Percentiles rank a stretch among this genome's conserved stretches.
phyloP scores from a whole-genome alignment of 2,113 vertebrate genomes.

The Diphyllodes magnificus region DNA sequence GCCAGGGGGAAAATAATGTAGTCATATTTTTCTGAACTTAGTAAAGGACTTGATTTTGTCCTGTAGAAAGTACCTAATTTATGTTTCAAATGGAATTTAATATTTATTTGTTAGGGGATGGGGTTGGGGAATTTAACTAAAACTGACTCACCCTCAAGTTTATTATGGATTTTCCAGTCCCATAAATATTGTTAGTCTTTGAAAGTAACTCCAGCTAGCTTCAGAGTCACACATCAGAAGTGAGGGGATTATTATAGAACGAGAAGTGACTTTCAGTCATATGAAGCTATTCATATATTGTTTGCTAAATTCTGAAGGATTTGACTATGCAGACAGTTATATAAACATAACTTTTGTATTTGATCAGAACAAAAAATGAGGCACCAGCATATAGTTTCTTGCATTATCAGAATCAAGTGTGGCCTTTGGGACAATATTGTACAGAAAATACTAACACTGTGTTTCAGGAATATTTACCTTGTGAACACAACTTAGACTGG shows the following conservation, averaged over 20 bases:
- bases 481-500: background rate
- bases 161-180: background rate
- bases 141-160: background rate
- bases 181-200: background rate
- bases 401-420: background rate
- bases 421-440: background rate
- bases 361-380: background rate
- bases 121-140: background rate
- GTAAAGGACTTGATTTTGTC: background rate
- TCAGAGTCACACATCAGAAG: background rate
- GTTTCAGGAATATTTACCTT: background rate
- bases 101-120: background rate
- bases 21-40: background rate
- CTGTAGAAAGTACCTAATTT: background rate
- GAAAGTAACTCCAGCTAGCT: background rate
- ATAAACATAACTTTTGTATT: background rate
- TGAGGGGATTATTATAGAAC: background rate
- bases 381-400: background rate
- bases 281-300: fast-evolving
- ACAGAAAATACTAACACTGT: background rate
- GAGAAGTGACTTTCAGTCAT: background rate
- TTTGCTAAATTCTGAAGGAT: background rate
- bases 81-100: background rate
- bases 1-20: too few relatives aligned
- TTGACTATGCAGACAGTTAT: background rate